These are phyloP conservation scores for Casuarius casuarius DNA, from an alignment of 2,113 vertebrate genomes.

Conservation along the genomic window DNA sequence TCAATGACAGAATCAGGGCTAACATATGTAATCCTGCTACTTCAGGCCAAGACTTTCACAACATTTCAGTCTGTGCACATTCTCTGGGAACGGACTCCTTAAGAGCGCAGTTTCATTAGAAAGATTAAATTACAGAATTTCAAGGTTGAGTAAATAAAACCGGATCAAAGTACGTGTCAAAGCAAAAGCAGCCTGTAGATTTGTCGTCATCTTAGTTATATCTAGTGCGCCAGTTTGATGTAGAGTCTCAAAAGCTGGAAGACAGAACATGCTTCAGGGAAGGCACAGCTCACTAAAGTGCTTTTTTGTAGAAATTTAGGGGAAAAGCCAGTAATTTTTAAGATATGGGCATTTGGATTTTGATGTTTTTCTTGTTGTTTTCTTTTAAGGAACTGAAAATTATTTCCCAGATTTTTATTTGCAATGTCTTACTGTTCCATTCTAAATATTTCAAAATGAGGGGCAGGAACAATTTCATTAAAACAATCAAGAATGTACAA, in stretches of 20 bases:
- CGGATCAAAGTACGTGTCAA: background rate
- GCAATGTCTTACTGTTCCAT: background rate
- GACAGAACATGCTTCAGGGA: background rate
- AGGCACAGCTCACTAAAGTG: background rate
- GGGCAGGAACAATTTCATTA: background rate
- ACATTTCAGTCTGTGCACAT: background rate
- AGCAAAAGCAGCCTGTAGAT: background rate
- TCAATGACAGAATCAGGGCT: background rate
- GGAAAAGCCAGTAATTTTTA: background rate
- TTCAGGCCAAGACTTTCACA: background rate
- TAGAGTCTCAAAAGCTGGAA: background rate
- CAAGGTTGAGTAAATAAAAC: background rate
- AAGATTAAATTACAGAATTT: background rate
- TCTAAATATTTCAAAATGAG: background rate
- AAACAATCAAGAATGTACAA: background rate
- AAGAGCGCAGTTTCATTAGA: background rate
- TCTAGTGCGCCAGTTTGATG: background rate
- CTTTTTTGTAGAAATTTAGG: background rate
- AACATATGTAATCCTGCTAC: accelerated
- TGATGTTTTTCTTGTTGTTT: background rate
- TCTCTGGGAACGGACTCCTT: background rate
- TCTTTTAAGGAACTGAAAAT: background rate
- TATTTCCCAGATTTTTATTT: background rate
- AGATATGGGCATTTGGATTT: background rate
- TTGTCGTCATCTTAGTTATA: background rate